Evolutionary conservation across 1,140 invertebrate genomes (phyloP).

Genomic region (Thalassaphorura encarpata): DNA sequence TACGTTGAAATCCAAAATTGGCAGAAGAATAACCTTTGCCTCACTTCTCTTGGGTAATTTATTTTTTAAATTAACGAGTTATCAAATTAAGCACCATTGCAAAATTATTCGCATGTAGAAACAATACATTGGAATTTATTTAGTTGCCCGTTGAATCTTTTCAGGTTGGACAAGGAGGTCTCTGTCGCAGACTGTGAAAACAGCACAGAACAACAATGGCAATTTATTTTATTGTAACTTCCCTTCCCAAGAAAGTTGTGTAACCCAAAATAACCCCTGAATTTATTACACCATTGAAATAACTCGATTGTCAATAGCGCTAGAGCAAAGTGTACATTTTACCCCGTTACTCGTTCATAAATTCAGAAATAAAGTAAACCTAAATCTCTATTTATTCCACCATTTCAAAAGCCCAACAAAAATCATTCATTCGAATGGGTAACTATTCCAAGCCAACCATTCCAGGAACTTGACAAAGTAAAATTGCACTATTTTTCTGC

Average conservation of each 20-base stretch:
- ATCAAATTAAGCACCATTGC: neutral
- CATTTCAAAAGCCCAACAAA: too few species aligned
- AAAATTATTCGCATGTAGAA: too few species aligned
- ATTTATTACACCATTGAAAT: neutral
- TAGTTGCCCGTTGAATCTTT: neutral
- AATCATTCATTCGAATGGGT: too few species aligned
- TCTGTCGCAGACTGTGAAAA: neutral
- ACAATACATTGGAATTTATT: too few species aligned
- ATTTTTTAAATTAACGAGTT: neutral
- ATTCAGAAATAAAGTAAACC: neutral
- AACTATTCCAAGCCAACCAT: too few species aligned
- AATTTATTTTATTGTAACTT: neutral
- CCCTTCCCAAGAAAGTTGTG: neutral
- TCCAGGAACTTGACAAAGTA: too few species aligned
- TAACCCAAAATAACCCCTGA: neutral
- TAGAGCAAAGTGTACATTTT: too few species aligned
- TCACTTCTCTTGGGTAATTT: conserved; percentile 1
- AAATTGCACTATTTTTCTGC: too few species aligned
- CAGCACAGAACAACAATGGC: neutral
- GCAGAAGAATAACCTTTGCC: neutral
- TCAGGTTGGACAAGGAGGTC: neutral
- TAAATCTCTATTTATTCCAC: neutral
- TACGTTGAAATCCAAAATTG: neutral
- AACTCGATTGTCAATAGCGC: too few species aligned
- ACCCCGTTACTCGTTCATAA: too few species aligned